Percentiles rank a stretch among this genome's conserved stretches.
Evolutionary conservation across 2,113 vertebrate species (phyloP).

Genomic region (Microtus ochrogaster): DNA sequence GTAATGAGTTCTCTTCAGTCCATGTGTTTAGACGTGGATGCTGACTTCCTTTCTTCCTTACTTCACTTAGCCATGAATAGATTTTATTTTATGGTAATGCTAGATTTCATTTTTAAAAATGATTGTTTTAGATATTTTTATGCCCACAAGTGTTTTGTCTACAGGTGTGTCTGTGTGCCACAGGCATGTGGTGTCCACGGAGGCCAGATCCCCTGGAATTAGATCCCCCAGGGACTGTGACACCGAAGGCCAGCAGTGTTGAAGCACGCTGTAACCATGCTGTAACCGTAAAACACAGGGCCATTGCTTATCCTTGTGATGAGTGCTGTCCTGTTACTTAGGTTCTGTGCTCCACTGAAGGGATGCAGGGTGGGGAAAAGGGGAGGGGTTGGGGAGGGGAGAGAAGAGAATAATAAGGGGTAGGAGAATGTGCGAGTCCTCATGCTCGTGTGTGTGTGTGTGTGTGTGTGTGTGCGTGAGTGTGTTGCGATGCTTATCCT

Average conservation of each 20-base stretch:
- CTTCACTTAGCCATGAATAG: not conserved
- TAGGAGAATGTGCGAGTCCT: not conserved
- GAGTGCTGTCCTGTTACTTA: not conserved
- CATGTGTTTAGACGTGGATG: not conserved
- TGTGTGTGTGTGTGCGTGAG: not conserved
- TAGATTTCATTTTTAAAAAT: not conserved
- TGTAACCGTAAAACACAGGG: not conserved
- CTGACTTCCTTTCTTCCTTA: conserved; percentile 30
- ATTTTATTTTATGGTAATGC: not conserved
- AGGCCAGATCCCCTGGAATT: not conserved
- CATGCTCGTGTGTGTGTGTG: too few relatives aligned
- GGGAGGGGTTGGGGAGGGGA: not conserved
- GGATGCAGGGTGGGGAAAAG: not conserved
- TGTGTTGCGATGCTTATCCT: not conserved
- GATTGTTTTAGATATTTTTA: not conserved
- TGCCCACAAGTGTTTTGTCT: not conserved
- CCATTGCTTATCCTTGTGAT: not conserved
- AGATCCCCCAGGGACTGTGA: not conserved
- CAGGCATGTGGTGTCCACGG: not conserved
- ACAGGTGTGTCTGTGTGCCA: not conserved
- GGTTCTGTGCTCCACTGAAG: not conserved
- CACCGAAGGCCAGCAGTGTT: not conserved
- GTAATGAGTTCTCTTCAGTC: not conserved
- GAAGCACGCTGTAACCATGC: not conserved
- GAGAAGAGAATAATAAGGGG: not conserved